A percentile compares a stretch with the other conserved stretches of the same genome.
Conservation (phyloP, 2,888 invertebrate species). For the Antheraea assamensis region DNA sequence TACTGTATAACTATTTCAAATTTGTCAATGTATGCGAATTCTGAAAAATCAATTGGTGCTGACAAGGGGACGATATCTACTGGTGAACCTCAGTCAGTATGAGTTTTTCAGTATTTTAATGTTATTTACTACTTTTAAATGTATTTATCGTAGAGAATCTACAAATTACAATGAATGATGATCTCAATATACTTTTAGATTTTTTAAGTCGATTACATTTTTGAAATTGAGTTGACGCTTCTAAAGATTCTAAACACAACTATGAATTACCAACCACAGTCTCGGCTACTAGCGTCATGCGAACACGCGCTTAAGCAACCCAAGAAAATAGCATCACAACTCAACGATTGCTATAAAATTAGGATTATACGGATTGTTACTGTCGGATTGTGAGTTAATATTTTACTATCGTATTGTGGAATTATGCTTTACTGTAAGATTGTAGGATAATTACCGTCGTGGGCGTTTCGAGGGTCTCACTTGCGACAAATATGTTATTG, state of each 20-base stretch:
- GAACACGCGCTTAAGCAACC: background rate
- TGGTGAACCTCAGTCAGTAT: too few relatives aligned
- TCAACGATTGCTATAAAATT: constrained; percentile 3
- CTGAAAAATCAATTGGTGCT: too few relatives aligned
- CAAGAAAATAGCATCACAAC: background rate
- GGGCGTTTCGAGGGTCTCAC: background rate
- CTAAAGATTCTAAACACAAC: background rate
- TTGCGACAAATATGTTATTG: background rate
- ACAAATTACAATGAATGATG: too few relatives aligned
- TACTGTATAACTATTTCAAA: too few relatives aligned
- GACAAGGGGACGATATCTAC: too few relatives aligned
- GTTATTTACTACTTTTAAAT: too few relatives aligned
- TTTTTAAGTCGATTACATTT: background rate
- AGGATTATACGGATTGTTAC: constrained; percentile 1
- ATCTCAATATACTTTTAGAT: too few relatives aligned
- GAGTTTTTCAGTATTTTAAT: too few relatives aligned
- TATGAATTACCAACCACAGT: background rate
- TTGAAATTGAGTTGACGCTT: background rate
- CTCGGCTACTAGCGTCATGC: background rate
- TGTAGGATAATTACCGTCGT: background rate
- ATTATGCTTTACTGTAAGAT: constrained; percentile 3
- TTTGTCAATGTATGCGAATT: too few relatives aligned
- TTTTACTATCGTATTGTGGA: constrained; percentile 8
- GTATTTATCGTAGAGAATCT: too few relatives aligned
- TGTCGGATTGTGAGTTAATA: constrained; percentile 8